Conservation (phyloP, 2,797 vertebrate genomes). For the Trichosurus vulpecula region DNA sequence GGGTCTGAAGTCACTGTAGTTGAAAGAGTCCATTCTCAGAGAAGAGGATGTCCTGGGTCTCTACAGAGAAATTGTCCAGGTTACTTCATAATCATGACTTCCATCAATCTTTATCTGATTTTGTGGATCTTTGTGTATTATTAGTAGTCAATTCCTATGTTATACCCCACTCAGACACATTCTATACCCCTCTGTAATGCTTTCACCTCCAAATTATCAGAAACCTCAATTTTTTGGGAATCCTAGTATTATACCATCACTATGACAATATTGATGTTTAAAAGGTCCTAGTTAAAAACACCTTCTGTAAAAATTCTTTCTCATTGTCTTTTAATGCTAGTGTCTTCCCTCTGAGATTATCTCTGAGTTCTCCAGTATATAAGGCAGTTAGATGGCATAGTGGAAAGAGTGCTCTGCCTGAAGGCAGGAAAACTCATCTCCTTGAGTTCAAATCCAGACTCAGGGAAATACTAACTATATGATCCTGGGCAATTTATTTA, state of each 20-base stretch:
- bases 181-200: not conserved
- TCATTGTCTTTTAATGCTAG: not conserved
- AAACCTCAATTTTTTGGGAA: not conserved
- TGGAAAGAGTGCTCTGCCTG: too few relatives aligned
- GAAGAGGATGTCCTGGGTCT: not conserved
- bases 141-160: not conserved
- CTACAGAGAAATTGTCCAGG: not conserved
- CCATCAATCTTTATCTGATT: not conserved
- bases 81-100: not conserved
- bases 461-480: too few relatives aligned
- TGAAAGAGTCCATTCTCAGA: slow-evolving; percentile 19
- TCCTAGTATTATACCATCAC: not conserved
- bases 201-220: not conserved
- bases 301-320: not conserved
- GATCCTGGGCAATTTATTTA: too few relatives aligned
- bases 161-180: not conserved
- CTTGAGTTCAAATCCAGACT: too few relatives aligned
- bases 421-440: too few relatives aligned
- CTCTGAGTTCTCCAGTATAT: not conserved
- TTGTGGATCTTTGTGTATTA: not conserved
- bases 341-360: not conserved
- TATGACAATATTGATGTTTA: not conserved
- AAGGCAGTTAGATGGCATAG: too few relatives aligned
- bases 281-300: not conserved
- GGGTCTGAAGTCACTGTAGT: slow-evolving; percentile 4